phyloP scores from a whole-genome alignment of 2,797 vertebrate genomes.

The Nothura maculosa region DNA sequence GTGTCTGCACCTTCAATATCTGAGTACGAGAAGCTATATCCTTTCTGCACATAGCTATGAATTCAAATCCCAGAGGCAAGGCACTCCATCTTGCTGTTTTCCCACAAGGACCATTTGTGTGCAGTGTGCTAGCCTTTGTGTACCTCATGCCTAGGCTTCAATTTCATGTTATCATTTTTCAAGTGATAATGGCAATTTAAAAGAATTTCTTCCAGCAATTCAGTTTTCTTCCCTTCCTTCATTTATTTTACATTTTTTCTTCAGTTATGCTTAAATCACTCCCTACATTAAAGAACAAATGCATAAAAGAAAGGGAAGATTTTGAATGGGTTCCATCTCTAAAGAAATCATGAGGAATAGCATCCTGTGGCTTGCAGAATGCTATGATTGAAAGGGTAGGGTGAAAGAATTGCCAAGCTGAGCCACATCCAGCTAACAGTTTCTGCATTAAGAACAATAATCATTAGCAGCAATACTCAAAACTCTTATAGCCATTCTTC shows the following conservation, averaged over 20 bases:
- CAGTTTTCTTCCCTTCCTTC: background rate
- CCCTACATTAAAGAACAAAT: background rate
- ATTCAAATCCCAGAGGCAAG: background rate
- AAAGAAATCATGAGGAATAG: background rate
- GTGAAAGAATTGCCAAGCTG: background rate
- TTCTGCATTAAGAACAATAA: background rate
- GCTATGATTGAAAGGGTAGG: background rate
- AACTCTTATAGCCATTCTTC: no score
- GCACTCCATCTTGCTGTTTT: background rate
- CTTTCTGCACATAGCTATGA: background rate
- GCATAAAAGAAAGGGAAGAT: background rate
- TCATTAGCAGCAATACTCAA: background rate
- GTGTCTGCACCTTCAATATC: background rate
- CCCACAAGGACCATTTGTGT: background rate
- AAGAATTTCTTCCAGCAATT: background rate
- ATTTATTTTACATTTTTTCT: background rate
- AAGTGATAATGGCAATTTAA: background rate
- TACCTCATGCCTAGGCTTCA: background rate
- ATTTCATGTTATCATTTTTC: background rate
- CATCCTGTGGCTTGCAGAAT: background rate
- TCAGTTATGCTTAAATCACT: background rate
- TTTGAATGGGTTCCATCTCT: background rate
- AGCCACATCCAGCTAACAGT: background rate
- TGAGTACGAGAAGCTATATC: background rate
- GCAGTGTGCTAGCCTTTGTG: background rate